phyloP scores from a whole-genome alignment of 2,797 vertebrate genomes.

The Avahi laniger region DNA sequence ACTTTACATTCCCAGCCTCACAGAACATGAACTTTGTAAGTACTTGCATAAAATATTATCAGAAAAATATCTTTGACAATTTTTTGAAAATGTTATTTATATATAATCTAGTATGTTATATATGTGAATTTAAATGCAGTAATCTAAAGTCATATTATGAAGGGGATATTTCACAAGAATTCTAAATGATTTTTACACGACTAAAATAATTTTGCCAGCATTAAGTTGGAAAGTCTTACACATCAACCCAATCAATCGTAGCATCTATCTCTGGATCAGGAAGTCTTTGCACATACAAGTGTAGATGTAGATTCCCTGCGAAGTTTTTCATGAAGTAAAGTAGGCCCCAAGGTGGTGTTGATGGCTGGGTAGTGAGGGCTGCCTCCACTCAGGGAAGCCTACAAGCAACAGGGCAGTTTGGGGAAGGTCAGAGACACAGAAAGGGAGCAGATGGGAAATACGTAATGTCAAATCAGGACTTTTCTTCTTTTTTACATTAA shows the following conservation, averaged over 20 bases:
- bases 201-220: neutral
- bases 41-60: neutral
- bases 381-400: neutral
- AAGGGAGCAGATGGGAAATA: neutral
- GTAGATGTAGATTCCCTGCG: neutral
- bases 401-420: no score
- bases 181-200: neutral
- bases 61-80: neutral
- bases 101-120: neutral
- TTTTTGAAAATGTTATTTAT: neutral
- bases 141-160: neutral
- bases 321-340: neutral
- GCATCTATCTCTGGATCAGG: neutral
- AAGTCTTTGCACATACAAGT: neutral
- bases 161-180: neutral
- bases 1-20: neutral
- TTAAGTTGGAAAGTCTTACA: neutral
- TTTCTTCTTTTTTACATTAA: neutral
- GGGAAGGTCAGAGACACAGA: no score
- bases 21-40: neutral
- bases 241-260: neutral
- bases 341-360: neutral
- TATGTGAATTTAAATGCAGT: neutral
- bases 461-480: neutral
- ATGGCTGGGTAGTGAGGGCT: no score